phyloP scores from a whole-genome alignment of 2,888 invertebrate genomes.

The Catocala nupta region DNA sequence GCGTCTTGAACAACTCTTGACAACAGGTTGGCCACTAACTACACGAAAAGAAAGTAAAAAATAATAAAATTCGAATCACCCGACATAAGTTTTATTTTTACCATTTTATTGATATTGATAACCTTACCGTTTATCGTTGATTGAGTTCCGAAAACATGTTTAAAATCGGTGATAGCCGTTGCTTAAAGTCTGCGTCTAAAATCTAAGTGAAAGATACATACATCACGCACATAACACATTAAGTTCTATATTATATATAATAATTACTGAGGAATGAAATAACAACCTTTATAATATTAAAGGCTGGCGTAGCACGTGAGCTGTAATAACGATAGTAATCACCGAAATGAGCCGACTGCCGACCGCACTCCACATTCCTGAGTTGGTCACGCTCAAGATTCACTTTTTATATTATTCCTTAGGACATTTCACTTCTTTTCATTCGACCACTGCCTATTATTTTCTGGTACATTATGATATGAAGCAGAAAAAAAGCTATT shows the following conservation, averaged over 20 bases:
- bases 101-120: no score
- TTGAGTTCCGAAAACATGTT: no score
- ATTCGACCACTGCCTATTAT: constrained; percentile 27
- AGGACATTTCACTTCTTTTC: constrained; percentile 49
- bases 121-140: no score
- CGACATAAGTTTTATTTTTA: no score
- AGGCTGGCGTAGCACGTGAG: constrained; percentile 41
- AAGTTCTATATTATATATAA: neutral
- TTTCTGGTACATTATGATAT: constrained; percentile 21
- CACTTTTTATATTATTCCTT: constrained; percentile 56
- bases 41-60: no score
- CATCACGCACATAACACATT: no score
- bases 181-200: no score
- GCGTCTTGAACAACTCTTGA: no score
- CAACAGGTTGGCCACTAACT: no score
- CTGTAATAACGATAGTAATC: constrained; percentile 67
- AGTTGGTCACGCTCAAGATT: constrained; percentile 59
- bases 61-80: no score
- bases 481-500: constrained; percentile 1
- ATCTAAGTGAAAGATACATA: no score
- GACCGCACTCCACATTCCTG: constrained; percentile 72
- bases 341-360: constrained; percentile 63
- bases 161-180: no score
- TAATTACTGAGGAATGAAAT: constrained; percentile 10
- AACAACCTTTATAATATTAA: constrained; percentile 1